A percentile compares a stretch with the other conserved stretches of the same genome.
phyloP scores from a whole-genome alignment of 2,113 vertebrate species.

The Delphinus delphis region DNA sequence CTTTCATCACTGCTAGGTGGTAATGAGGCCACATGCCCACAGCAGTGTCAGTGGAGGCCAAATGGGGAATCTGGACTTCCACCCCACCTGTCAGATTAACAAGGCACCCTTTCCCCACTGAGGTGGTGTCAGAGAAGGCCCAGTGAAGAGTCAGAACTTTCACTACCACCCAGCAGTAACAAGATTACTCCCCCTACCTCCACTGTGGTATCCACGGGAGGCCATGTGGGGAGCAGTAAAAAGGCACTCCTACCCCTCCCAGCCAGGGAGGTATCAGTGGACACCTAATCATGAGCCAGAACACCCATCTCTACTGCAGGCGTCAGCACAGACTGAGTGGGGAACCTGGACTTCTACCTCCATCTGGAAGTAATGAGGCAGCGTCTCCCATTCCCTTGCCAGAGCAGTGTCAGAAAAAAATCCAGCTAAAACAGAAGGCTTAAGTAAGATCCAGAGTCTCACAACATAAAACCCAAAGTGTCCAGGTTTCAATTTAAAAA shows the following conservation, averaged over 20 bases:
- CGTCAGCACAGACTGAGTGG: not conserved
- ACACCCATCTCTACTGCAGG: not conserved
- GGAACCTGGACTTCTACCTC: not conserved
- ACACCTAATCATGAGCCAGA: not conserved
- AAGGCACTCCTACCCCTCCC: not conserved
- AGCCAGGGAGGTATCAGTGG: not conserved
- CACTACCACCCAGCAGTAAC: not conserved
- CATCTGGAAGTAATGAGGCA: not conserved
- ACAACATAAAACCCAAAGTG: not conserved
- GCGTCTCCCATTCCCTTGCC: not conserved
- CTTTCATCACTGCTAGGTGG: not conserved
- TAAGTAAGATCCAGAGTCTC: not conserved
- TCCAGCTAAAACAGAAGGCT: not conserved
- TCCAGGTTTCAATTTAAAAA: not conserved
- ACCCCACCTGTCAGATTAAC: not conserved
- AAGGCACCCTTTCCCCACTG: not conserved
- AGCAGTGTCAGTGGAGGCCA: not conserved
- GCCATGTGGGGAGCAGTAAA: not conserved
- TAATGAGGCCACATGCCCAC: not conserved
- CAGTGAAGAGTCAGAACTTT: not conserved
- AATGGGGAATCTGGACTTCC: not conserved
- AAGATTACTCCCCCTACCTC: too few relatives aligned
- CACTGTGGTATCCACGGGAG: not conserved
- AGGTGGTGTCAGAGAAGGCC: not conserved
- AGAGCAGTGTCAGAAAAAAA: not conserved